These are phyloP conservation scores for Magallana gigas DNA, from an alignment of 1,140 invertebrate species.

Conservation along the genomic window DNA sequence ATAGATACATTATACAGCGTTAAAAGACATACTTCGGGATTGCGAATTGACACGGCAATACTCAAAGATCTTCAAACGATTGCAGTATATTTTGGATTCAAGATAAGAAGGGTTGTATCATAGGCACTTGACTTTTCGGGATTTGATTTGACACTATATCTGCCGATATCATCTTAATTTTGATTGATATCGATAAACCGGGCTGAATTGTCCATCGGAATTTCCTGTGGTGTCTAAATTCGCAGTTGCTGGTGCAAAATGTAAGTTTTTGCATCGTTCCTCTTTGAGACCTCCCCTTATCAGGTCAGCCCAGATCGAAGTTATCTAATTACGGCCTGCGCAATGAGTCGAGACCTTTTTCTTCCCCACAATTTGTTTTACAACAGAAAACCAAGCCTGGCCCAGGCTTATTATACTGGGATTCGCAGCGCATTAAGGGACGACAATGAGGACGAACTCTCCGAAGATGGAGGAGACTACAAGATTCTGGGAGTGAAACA, in stretches of 20 bases:
- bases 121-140: not conserved
- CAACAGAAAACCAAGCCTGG: conserved; percentile 20
- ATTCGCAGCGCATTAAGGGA: conserved; percentile 12
- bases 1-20: conserved; percentile 6
- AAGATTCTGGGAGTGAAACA: conserved; percentile 22
- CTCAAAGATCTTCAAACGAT: conserved; percentile 2
- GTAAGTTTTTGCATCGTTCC: not conserved
- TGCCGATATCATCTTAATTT: not conserved
- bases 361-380: conserved; percentile 34
- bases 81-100: not conserved
- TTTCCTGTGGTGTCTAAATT: not conserved
- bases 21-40: conserved; percentile 1
- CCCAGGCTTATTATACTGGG: not conserved
- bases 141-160: not conserved
- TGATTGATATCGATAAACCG: not conserved
- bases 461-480: conserved; percentile 20
- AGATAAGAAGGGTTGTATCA: conserved; percentile 12
- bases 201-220: not conserved
- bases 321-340: conserved; percentile 29
- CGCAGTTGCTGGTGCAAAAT: not conserved
- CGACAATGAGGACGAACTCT: not conserved
- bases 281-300: not conserved
- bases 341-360: conserved; percentile 36
- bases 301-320: not conserved
- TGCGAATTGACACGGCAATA: not conserved